Percentiles rank a stretch among this genome's conserved stretches.
Evolutionary conservation across 2,888 invertebrate genomes (phyloP).

Genomic region (Dicyrtomina minuta): DNA sequence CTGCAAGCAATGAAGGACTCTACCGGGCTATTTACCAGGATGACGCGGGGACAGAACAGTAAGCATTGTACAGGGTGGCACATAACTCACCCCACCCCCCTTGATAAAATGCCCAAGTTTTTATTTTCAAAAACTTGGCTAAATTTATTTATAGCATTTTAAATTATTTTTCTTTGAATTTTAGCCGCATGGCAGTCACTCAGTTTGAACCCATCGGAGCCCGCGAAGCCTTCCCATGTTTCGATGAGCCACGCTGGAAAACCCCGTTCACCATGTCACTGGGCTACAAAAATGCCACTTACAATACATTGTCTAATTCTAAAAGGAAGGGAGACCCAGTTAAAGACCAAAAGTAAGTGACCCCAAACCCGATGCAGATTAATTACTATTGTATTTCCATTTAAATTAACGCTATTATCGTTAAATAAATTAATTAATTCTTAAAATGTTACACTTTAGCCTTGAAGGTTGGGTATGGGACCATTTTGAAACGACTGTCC

Average conservation of each 20-base stretch:
- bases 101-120: too few species aligned
- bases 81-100: too few species aligned
- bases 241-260: conserved; percentile 42
- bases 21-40: too few species aligned
- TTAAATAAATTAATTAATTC: too few species aligned
- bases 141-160: too few species aligned
- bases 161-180: too few species aligned
- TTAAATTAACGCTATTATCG: background rate
- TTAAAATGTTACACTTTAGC: background rate
- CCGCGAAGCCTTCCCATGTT: conserved; percentile 27
- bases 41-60: too few species aligned
- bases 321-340: background rate
- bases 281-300: conserved; percentile 24
- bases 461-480: conserved; percentile 40
- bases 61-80: too few species aligned
- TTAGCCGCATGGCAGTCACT: conserved; percentile 37
- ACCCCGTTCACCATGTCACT: conserved; percentile 39
- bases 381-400: background rate
- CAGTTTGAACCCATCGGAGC: conserved; percentile 35
- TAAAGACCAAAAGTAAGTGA: background rate
- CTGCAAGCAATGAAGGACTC: too few species aligned
- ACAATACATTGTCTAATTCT: conserved; percentile 41
- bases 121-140: too few species aligned
- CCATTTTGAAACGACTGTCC: conserved; percentile 32
- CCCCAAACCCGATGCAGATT: background rate